Percentiles rank a stretch among this genome's conserved stretches.
Conservation (phyloP, 2,113 vertebrate genomes). For the Lophochroa leadbeateri region DNA sequence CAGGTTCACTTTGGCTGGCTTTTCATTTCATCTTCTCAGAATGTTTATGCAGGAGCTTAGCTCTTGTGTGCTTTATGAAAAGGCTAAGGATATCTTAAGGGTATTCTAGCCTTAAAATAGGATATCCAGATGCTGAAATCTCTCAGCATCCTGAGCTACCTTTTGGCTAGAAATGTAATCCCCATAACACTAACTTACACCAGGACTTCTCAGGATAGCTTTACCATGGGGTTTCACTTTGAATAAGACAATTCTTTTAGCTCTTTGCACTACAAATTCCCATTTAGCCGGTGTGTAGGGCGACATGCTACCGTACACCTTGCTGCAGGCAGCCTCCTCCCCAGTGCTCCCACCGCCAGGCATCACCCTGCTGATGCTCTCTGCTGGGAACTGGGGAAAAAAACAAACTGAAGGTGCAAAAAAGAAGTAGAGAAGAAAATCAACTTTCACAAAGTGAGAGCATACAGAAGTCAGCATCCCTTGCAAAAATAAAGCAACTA, state of each 20-base stretch:
- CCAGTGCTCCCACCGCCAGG: background rate
- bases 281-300: accelerated
- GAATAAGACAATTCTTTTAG: background rate
- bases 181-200: background rate
- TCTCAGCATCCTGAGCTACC: background rate
- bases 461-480: background rate
- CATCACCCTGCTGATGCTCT: background rate
- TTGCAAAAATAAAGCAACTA: background rate
- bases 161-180: background rate
- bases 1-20: background rate
- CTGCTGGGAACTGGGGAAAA: accelerated
- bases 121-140: background rate
- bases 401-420: background rate
- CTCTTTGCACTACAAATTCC: background rate
- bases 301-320: accelerated
- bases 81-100: background rate
- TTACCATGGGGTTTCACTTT: background rate
- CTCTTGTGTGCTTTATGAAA: background rate
- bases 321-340: background rate
- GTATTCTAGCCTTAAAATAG: background rate
- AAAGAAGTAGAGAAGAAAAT: background rate
- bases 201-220: background rate
- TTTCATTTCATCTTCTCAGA: background rate
- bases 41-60: background rate
- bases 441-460: background rate